Evolutionary conservation across 2,797 vertebrate species (phyloP).

Genomic region (Alcedo atthis): DNA sequence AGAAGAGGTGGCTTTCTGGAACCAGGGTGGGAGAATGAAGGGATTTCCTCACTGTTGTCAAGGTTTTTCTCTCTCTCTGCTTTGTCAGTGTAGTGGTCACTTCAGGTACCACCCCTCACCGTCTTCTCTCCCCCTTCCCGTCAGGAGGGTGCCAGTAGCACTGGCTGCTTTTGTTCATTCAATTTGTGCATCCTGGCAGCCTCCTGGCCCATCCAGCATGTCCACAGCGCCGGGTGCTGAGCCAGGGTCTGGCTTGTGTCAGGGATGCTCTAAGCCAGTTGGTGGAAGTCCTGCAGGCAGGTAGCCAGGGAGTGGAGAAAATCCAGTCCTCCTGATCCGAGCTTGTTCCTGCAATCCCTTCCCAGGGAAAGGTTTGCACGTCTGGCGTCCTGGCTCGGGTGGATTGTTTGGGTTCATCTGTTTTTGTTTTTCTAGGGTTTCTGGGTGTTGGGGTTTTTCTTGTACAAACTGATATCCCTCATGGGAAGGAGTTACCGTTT

Average conservation of each 20-base stretch:
- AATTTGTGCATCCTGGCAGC: neutral
- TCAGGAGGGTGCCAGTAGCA: fast-evolving
- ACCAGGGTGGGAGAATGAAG: neutral
- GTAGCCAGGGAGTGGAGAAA: conserved; percentile 23
- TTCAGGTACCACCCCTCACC: fast-evolving
- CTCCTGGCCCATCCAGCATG: neutral
- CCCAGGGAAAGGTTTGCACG: conserved; percentile 36
- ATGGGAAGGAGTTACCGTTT: conserved; percentile 32
- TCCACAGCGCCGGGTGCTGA: fast-evolving
- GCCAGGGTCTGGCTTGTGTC: conserved; percentile 18
- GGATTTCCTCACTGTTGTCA: neutral
- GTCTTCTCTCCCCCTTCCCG: neutral
- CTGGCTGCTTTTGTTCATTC: neutral
- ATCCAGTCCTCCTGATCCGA: conserved; percentile 6
- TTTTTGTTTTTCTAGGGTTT: conserved; percentile 63
- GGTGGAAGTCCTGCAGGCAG: conserved; percentile 53
- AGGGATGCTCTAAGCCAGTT: neutral
- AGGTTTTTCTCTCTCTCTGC: neutral
- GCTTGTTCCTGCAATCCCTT: conserved; percentile 14
- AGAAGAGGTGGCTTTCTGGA: neutral
- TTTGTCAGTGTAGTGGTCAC: fast-evolving
- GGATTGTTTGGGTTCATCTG: conserved; percentile 61
- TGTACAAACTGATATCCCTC: conserved; percentile 8
- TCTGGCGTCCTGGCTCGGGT: conserved; percentile 7
- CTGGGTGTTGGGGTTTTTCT: conserved; percentile 59